phyloP scores from a whole-genome alignment of 2,888 invertebrate species.

The Oegoconia quadripuncta region DNA sequence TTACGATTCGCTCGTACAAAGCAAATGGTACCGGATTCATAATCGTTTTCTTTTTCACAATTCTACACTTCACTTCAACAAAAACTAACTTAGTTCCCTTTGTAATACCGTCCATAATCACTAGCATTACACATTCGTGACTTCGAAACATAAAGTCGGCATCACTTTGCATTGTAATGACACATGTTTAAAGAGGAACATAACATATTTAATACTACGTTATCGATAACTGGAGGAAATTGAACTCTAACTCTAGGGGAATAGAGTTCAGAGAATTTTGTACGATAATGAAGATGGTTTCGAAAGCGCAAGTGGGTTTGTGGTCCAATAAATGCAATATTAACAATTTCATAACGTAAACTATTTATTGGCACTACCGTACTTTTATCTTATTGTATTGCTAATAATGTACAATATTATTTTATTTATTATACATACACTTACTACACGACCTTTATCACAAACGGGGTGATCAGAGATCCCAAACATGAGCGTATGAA shows the following conservation, averaged over 20 bases:
- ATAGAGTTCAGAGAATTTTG: too few species aligned
- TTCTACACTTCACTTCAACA: too few species aligned
- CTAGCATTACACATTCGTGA: constrained; percentile 22
- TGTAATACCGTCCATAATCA: neutral
- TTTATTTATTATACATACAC: too few species aligned
- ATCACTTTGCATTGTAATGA: constrained; percentile 36
- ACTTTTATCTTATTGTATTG: neutral
- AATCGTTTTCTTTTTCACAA: neutral
- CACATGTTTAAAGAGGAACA: constrained; percentile 32
- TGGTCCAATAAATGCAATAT: constrained; percentile 17
- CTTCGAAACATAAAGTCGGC: constrained; percentile 30
- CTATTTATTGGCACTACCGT: constrained; percentile 15
- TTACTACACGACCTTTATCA: too few species aligned
- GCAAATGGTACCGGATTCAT: too few species aligned
- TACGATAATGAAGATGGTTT: constrained; percentile 22
- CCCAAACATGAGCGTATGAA: too few species aligned
- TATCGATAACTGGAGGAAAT: too few species aligned
- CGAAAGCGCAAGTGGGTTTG: constrained; percentile 22
- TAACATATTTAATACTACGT: constrained; percentile 23
- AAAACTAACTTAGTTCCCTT: too few species aligned
- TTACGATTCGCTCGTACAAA: too few species aligned
- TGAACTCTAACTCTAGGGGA: too few species aligned
- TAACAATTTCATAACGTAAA: constrained; percentile 7
- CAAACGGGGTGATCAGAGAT: too few species aligned
- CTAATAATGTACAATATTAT: too few species aligned